phyloP scores from a whole-genome alignment of 2,113 vertebrate species.

The Cisticola juncidis region DNA sequence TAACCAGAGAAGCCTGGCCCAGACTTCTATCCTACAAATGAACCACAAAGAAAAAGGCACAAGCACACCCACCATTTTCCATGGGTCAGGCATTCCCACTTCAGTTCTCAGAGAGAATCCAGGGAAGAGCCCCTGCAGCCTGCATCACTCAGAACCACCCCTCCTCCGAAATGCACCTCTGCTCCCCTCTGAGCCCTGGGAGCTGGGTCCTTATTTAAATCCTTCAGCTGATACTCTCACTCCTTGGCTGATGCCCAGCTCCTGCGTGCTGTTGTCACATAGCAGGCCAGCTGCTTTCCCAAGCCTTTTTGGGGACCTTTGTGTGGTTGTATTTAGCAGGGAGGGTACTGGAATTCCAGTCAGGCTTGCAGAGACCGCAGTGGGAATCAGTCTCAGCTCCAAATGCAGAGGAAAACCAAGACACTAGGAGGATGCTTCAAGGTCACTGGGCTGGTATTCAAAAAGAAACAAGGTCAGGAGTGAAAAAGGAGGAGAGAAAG shows the following conservation, averaged over 20 bases:
- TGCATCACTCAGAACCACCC: not conserved
- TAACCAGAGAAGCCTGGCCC: not conserved
- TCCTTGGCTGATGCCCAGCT: not conserved
- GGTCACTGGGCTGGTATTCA: not conserved
- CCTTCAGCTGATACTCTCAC: not conserved
- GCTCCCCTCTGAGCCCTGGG: not conserved
- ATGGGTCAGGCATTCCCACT: not conserved
- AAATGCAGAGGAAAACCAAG: not conserved
- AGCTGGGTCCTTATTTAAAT: not conserved
- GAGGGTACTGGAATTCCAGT: slow-evolving; percentile 5
- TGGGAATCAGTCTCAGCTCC: not conserved
- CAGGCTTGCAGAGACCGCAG: not conserved
- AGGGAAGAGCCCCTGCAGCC: not conserved
- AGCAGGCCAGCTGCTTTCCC: slow-evolving; percentile 15
- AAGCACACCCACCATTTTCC: not conserved
- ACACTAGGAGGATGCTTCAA: not conserved
- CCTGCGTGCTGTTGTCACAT: not conserved
- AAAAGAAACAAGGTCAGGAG: slow-evolving; percentile 15
- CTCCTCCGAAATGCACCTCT: rapidly evolving
- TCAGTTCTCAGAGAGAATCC: not conserved
- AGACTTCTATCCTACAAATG: not conserved
- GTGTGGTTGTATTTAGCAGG: not conserved
- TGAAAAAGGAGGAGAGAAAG: not conserved
- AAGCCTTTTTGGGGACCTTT: not conserved
- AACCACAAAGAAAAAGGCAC: not conserved